Percentiles rank a stretch among this genome's conserved stretches.
Evolutionary conservation across 2,888 invertebrate genomes (phyloP).

Genomic region (Blastobasis adustella): DNA sequence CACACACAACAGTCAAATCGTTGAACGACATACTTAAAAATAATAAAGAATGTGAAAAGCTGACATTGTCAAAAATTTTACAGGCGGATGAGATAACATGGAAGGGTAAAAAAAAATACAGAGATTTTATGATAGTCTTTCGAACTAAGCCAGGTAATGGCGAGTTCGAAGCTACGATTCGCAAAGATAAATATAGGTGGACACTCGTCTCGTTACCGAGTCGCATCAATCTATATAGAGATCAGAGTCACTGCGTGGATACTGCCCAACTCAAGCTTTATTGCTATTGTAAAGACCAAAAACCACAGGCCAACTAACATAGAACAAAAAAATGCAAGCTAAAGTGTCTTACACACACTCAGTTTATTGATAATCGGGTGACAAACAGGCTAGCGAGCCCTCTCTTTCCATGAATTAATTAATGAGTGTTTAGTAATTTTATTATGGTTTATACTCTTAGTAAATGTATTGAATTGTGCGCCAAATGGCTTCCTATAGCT

Average conservation of each 20-base stretch:
- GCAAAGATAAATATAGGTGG: slow-evolving; percentile 27
- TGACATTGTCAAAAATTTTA: slow-evolving; percentile 54
- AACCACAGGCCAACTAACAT: no score
- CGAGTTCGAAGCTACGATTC: slow-evolving; percentile 82
- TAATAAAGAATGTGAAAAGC: slow-evolving; percentile 75
- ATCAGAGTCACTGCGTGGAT: slow-evolving; percentile 80
- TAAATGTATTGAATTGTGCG: no score
- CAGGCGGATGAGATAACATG: slow-evolving; percentile 50
- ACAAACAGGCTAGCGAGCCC: no score
- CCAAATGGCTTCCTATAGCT: no score
- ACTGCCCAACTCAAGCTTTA: slow-evolving; percentile 66
- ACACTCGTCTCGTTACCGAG: slow-evolving; percentile 79
- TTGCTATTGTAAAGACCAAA: not conserved
- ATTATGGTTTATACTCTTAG: no score
- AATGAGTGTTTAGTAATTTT: no score
- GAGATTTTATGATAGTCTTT: slow-evolving; percentile 75
- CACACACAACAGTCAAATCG: slow-evolving; percentile 71
- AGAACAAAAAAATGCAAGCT: no score
- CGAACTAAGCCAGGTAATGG: slow-evolving; percentile 76
- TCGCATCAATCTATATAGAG: slow-evolving; percentile 81
- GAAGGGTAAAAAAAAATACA: slow-evolving; percentile 22
- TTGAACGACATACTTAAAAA: slow-evolving; percentile 76
- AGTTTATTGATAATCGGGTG: no score
- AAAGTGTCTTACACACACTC: no score
- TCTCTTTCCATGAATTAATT: no score